phyloP scores from a whole-genome alignment of 1,140 invertebrate genomes.

The Drosophila kohkoa region DNA sequence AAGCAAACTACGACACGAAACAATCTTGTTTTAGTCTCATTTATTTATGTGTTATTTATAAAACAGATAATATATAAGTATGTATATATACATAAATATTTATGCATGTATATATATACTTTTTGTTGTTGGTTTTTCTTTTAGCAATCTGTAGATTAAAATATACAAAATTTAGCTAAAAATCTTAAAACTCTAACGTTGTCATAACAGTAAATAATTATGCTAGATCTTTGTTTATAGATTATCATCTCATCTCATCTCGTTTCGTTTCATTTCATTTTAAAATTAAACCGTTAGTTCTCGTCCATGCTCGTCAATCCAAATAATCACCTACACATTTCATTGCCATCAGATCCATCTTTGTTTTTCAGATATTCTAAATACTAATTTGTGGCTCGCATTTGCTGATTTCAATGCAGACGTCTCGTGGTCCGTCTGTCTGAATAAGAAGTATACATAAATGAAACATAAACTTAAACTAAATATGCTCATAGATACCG shows the following conservation, averaged over 20 bases:
- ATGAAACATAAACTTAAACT: constrained; percentile 44
- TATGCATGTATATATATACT: constrained; percentile 43
- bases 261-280: constrained; percentile 13
- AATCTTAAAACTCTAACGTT: constrained; percentile 75
- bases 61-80: constrained; percentile 77
- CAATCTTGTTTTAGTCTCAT: constrained; percentile 44
- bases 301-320: not conserved
- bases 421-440: constrained; percentile 25
- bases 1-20: not conserved
- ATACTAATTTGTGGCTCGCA: constrained; percentile 53
- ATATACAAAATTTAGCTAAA: constrained; percentile 84
- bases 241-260: constrained; percentile 24
- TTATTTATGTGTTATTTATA: constrained; percentile 69
- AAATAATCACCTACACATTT: constrained; percentile 25
- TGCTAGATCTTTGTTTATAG: constrained; percentile 57
- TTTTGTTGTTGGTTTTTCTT: constrained; percentile 20
- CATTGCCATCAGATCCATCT: constrained; percentile 3
- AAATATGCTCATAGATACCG: constrained; percentile 22
- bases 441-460: constrained; percentile 41
- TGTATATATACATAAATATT: constrained; percentile 40
- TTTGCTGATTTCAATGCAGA: constrained; percentile 51
- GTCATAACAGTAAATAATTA: constrained; percentile 80
- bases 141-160: constrained; percentile 79
- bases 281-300: constrained; percentile 35
- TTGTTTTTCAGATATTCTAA: constrained; percentile 18